Conservation (phyloP, 2,113 vertebrate species). For the Eurystomus gularis region DNA sequence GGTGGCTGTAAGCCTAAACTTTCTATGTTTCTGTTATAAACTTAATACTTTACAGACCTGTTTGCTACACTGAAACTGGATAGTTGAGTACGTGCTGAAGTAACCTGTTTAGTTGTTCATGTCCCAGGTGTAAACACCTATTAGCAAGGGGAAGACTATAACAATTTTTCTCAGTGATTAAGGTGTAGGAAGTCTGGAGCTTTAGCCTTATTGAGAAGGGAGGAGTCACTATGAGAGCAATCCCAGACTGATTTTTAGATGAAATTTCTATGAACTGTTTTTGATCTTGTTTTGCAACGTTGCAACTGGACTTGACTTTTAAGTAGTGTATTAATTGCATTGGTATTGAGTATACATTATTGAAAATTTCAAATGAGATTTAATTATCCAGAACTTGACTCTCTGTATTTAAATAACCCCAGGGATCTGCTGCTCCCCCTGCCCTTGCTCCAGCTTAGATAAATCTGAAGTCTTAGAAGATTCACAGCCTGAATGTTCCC, state of each 20-base stretch:
- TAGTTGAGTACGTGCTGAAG: neutral
- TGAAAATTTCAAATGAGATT: neutral
- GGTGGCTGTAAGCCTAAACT: neutral
- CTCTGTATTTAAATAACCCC: neutral
- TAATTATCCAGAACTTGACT: neutral
- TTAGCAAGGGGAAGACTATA: neutral
- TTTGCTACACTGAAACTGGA: neutral
- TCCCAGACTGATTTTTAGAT: neutral
- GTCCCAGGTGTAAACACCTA: neutral
- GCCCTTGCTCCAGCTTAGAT: neutral
- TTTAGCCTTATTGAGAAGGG: neutral
- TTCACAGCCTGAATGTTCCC: neutral
- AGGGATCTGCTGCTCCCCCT: neutral
- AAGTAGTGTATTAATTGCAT: neutral
- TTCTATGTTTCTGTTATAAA: neutral
- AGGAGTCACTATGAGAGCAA: neutral
- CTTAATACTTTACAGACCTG: neutral
- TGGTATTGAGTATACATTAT: neutral
- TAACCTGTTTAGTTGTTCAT: neutral
- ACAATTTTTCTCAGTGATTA: neutral
- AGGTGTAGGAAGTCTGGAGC: accelerated
- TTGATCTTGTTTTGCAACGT: neutral
- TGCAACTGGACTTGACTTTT: neutral
- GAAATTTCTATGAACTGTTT: neutral
- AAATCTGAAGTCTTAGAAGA: neutral